phyloP scores from a whole-genome alignment of 1,140 invertebrate species.

The Cryptotermes secundus region DNA sequence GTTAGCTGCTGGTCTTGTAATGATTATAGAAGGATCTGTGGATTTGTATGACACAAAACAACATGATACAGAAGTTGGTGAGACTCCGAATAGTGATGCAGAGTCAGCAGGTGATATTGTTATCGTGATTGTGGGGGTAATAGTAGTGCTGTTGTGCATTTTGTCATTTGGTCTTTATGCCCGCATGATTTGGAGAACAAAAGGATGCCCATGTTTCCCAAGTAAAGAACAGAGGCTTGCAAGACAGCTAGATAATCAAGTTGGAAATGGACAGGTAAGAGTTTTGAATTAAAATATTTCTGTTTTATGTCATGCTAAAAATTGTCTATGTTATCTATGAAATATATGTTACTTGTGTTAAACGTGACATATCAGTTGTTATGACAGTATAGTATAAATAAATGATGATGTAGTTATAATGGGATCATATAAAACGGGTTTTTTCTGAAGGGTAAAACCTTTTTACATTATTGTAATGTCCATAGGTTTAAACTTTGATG shows the following conservation, averaged over 20 bases:
- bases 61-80: not conserved
- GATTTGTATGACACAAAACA: slow-evolving; percentile 32
- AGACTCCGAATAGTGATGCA: slow-evolving; percentile 1
- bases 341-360: too few relatives aligned
- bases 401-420: too few relatives aligned
- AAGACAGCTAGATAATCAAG: slow-evolving; percentile 43
- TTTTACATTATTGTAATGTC: too few relatives aligned
- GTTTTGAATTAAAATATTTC: too few relatives aligned
- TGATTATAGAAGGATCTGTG: slow-evolving; percentile 42
- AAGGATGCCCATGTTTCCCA: slow-evolving; percentile 43
- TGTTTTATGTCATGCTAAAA: too few relatives aligned
- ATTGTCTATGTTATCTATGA: too few relatives aligned
- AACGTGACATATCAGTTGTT: too few relatives aligned
- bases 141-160: slow-evolving; percentile 41
- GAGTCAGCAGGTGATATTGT: slow-evolving; percentile 33
- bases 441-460: too few relatives aligned
- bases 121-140: slow-evolving; percentile 38
- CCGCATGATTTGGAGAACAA: slow-evolving; percentile 41
- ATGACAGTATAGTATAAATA: too few relatives aligned
- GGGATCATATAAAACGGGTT: too few relatives aligned
- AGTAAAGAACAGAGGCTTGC: slow-evolving; percentile 43
- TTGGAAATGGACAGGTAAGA: slow-evolving; percentile 45
- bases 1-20: slow-evolving; percentile 41
- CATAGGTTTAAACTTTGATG: too few relatives aligned
- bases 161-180: slow-evolving; percentile 39